Evolutionary conservation across 2,113 vertebrate species (phyloP), one percentile per base, ranked within the genome.

Genomic region (Gobiocypris rarus): DNA sequence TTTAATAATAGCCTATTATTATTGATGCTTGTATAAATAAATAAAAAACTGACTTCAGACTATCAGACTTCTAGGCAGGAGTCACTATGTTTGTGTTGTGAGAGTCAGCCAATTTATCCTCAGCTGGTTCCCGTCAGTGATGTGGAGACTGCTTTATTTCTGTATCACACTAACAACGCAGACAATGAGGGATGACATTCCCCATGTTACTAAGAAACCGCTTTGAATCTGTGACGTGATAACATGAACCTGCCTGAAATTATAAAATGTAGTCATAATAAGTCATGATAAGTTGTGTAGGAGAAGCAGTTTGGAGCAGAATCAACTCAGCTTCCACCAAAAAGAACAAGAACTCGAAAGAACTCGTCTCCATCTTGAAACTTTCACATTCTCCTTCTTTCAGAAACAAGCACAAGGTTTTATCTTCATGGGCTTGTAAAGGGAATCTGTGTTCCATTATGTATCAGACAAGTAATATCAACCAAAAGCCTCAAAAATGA

Each of bases 371-470:
- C 48, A 75, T 75, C 24, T 52, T 75, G 13, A 75, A 52, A 52
- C 48, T 54, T 52, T 31, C 45, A 75, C 15, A 52, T 31, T 61
- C 73, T 54, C 76, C 89, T 91, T 87, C 89, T 91, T 87, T 84
- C 82, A 91, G 91, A 92, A 86, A 83, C 87, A 89, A 87, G 88
- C 79, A 84, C 38, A 81, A 89, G 82, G 86, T 88, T 91, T 89
- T 75, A 83, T 84, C 84, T 87, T 82, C 88, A 78, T 65, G 58
- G 84, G 82, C 85, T 90, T 89, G 88, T 82, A 89, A 91, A 86
- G 38, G 59, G 63, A 88, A 87, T 93, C 94, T 95, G 93, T 90
- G 85, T 92, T 90, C 83, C 88, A 93, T 94, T 94, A 93, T 56
- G 85, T n/a, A 85, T 86, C 65, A 71, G 92, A 89, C 91, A 90